Evolutionary conservation across 2,888 invertebrate genomes (phyloP), one percentile per base, ranked within the genome.

Genomic region (Poecilobothrus nobilitatus): DNA sequence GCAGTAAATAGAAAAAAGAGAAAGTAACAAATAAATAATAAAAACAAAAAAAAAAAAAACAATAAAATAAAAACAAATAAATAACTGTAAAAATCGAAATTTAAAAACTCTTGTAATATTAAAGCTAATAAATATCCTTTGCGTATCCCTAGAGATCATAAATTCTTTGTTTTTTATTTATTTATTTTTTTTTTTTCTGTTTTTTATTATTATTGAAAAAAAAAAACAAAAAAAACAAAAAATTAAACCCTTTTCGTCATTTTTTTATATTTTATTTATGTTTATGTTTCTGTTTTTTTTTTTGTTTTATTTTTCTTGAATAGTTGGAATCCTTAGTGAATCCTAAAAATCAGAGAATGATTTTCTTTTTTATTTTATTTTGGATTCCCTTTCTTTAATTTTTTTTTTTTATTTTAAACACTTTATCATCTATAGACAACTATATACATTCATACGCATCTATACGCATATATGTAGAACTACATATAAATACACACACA

Each of bases 91-190:
- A 53, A 53, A 53, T 53, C 53, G 53, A 53, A 53, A 53, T 53
- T 53, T 53, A 53, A 53, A 53, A 53, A 53, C 53, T 53, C 53
- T 53, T 18, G 15, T 53, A 53, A 53, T 12, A 53, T 15, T 53
- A n/a, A 53, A 53, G 53, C 53, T 53, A 53, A 53, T 41, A 41
- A 12, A 12, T n/a, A 18, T 53, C 53, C n/a, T n/a, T 15, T 53
- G 53, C 53, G 53, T 53, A 53, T 53, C 53, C 53, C 53, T 53
- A 18, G 53, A 53, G 53, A 53, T 53, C 53, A 18, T 53, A 53
- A 53, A 18, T 53, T 53, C 15, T n/a, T 53, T 18, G 9, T 53
- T 53, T 53, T 53, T 53, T 53, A 15, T 41, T 37, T 10, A 8
- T 37, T 37, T 37, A 8, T 3, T 44, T 44, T 10, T 44, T 44